Percentiles rank a stretch among this genome's conserved stretches.
phyloP scores from a whole-genome alignment of 2,888 invertebrate species.

The Athalia cordata region DNA sequence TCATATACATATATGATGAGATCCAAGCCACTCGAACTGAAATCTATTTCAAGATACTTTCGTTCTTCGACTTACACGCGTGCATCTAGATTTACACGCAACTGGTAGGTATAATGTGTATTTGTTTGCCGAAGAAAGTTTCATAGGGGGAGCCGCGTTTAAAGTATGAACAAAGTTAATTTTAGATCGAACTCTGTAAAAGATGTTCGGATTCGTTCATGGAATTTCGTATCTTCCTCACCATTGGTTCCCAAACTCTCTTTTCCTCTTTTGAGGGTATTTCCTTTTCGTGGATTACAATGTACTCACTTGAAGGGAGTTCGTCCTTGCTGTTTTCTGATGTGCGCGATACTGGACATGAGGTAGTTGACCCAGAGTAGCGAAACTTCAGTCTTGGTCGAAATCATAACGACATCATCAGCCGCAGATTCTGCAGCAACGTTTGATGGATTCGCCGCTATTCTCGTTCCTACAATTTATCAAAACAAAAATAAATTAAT shows the following conservation, averaged over 20 bases:
- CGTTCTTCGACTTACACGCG: no score
- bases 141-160: background rate
- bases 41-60: no score
- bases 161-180: no score
- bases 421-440: conserved; percentile 66
- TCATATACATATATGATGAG: no score
- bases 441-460: conserved; percentile 45
- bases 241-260: background rate
- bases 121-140: background rate
- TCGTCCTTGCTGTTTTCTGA: conserved; percentile 86
- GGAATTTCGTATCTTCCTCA: background rate
- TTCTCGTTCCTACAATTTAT: conserved; percentile 17
- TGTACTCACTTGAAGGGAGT: conserved; percentile 85
- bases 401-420: conserved; percentile 89
- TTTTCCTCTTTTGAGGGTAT: background rate
- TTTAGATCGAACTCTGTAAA: no score
- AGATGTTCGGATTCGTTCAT: no score
- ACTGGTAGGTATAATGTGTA: background rate
- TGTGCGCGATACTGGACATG: conserved; percentile 88
- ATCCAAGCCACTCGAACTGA: no score
- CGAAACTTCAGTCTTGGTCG: conserved; percentile 87
- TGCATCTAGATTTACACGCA: background rate
- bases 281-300: background rate
- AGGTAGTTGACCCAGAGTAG: conserved; percentile 88
- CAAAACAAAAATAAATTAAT: background rate